Evolutionary conservation across 2,797 vertebrate species (phyloP).

Genomic region (Notolabrus celidotus): DNA sequence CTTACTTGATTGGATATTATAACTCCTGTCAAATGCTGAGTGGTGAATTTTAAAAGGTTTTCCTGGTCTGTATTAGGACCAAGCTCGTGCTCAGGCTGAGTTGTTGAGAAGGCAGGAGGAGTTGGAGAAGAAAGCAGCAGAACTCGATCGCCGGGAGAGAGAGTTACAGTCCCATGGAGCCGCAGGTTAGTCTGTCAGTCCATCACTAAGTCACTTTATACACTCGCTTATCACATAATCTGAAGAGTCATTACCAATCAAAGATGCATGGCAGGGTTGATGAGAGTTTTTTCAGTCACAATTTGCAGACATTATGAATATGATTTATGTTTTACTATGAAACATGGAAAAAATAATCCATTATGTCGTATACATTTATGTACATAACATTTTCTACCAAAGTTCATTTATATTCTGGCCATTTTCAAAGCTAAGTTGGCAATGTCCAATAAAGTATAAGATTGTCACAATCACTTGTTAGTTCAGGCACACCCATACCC

Average conservation of each 20-base stretch:
- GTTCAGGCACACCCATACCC: no score
- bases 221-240: neutral
- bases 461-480: no score
- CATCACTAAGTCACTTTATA: constrained; percentile 1
- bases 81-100: constrained; percentile 92
- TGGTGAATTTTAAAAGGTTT: constrained; percentile 17
- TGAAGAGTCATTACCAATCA: constrained; percentile 7
- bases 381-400: no score
- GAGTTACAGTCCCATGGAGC: constrained; percentile 94
- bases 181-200: constrained; percentile 79
- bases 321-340: no score
- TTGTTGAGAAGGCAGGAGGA: constrained; percentile 95
- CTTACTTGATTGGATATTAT: constrained; percentile 19
- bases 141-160: constrained; percentile 96
- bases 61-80: constrained; percentile 85
- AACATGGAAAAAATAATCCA: no score
- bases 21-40: constrained; percentile 33
- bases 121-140: constrained; percentile 96
- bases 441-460: no score
- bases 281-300: no score
- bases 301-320: no score
- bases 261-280: no score
- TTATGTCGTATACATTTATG: no score
- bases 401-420: no score
- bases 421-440: no score